Conservation (phyloP, 53 echinoderm and acorn worm genomes). For the Temnopleurus reevesii region DNA sequence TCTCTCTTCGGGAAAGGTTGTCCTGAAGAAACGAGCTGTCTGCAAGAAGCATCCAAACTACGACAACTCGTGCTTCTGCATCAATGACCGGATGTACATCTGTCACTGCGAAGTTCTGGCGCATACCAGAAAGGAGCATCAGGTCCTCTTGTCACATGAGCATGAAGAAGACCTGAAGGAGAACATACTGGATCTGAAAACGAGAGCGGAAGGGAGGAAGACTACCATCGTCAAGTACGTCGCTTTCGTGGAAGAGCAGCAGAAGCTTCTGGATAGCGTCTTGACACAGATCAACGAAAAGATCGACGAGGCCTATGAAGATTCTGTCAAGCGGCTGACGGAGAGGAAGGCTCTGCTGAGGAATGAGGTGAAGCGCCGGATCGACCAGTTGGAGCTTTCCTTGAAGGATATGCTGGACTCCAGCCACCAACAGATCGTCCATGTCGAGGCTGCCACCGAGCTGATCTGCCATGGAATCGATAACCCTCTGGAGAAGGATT, state of each 20-base stretch:
- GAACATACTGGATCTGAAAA: slow-evolving; percentile 8
- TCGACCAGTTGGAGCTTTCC: slow-evolving; percentile 26
- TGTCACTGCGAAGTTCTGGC: slow-evolving; percentile 30
- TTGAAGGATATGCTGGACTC: slow-evolving; percentile 20
- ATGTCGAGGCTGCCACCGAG: slow-evolving; percentile 29
- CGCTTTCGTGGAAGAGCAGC: slow-evolving; percentile 25
- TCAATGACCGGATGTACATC: slow-evolving; percentile 18
- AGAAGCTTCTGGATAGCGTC: slow-evolving; percentile 27
- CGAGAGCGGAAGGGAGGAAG: background rate
- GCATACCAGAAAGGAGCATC: slow-evolving; percentile 11
- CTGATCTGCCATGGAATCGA: slow-evolving; percentile 11
- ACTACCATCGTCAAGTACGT: slow-evolving; percentile 27
- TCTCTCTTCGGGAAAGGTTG: background rate
- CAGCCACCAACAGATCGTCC: slow-evolving; percentile 37
- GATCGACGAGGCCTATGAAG: slow-evolving; percentile 38
- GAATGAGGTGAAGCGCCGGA: slow-evolving; percentile 14
- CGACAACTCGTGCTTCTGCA: slow-evolving; percentile 36
- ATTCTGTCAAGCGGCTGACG: slow-evolving; percentile 16
- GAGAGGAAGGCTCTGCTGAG: slow-evolving; percentile 11
- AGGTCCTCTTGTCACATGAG: slow-evolving; percentile 17
- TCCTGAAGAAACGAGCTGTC: slow-evolving; percentile 15
- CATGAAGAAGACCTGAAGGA: slow-evolving; percentile 16
- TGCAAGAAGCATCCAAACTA: slow-evolving; percentile 38
- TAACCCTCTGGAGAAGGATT: slow-evolving; percentile 42
- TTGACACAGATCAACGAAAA: background rate